Evolutionary conservation across 92 coral and sea anemone genomes (phyloP).

Genomic region (Desmophyllum pertusum): DNA sequence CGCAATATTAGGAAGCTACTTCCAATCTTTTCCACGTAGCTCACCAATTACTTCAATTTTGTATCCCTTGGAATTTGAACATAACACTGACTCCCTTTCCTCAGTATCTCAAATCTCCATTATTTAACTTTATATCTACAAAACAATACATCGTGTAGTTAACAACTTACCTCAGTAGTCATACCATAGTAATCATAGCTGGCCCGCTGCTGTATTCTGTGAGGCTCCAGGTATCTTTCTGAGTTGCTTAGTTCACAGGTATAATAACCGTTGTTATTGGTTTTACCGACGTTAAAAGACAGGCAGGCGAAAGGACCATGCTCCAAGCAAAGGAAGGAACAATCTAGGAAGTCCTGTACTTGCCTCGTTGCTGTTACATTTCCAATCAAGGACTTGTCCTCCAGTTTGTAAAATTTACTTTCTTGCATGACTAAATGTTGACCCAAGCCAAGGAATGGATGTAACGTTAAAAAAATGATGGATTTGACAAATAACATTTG

Average conservation of each 20-base stretch:
- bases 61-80: too few species aligned
- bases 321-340: slow-evolving; percentile 8
- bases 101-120: too few species aligned
- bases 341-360: neutral
- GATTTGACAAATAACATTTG: neutral
- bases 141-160: too few species aligned
- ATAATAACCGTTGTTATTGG: neutral
- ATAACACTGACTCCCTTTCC: too few species aligned
- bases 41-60: too few species aligned
- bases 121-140: too few species aligned
- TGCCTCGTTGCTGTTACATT: neutral
- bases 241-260: slow-evolving; percentile 25
- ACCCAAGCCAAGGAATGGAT: neutral
- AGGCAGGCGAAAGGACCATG: neutral
- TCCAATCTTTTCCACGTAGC: too few species aligned
- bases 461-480: neutral
- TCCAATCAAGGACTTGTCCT: neutral
- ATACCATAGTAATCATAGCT: slow-evolving; percentile 10
- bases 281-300: slow-evolving; percentile 6
- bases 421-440: neutral
- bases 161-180: neutral
- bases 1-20: too few species aligned
- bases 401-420: slow-evolving; percentile 4
- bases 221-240: slow-evolving; percentile 25
- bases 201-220: neutral